Conservation (phyloP, 2,888 invertebrate species). For the Aspidiotus destructor region DNA sequence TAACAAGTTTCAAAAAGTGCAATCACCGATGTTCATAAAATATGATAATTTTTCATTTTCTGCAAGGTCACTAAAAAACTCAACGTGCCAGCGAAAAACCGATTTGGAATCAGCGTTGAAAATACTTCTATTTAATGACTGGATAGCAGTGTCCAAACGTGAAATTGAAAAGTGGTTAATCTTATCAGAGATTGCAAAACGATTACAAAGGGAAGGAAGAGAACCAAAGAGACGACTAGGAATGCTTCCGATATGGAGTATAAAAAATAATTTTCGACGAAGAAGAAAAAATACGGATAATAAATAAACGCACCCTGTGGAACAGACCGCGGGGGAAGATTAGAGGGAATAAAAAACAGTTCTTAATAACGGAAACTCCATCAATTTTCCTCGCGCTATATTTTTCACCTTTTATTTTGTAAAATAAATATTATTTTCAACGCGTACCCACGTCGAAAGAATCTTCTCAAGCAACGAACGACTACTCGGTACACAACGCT, state of each 20-base stretch:
- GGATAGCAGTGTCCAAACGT: too few relatives aligned
- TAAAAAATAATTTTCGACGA: constrained; percentile 25
- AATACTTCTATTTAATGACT: too few relatives aligned
- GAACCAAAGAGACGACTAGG: background rate
- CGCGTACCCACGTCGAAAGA: constrained; percentile 6
- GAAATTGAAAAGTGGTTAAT: background rate
- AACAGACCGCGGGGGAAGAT: background rate
- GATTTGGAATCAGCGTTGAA: too few relatives aligned
- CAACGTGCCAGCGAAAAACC: too few relatives aligned
- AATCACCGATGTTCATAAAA: too few relatives aligned
- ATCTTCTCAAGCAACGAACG: constrained; percentile 1
- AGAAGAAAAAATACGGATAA: constrained; percentile 18
- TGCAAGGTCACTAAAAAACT: too few relatives aligned
- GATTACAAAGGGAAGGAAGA: background rate
- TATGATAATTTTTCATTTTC: too few relatives aligned
- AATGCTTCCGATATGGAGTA: constrained; percentile 16
- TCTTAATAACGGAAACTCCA: constrained; percentile 31
- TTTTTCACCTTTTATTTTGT: constrained; percentile 29
- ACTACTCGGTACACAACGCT: background rate
- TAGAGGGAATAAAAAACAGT: constrained; percentile 16
- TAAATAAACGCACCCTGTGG: constrained; percentile 5
- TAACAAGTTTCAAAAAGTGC: too few relatives aligned
- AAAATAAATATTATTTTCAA: constrained; percentile 26
- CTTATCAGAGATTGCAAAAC: background rate
- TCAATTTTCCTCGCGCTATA: constrained; percentile 29